A percentile compares a stretch with the other conserved stretches of the same genome.
Conservation (phyloP, 2,888 invertebrate species). For the Melanophora roralis region DNA sequence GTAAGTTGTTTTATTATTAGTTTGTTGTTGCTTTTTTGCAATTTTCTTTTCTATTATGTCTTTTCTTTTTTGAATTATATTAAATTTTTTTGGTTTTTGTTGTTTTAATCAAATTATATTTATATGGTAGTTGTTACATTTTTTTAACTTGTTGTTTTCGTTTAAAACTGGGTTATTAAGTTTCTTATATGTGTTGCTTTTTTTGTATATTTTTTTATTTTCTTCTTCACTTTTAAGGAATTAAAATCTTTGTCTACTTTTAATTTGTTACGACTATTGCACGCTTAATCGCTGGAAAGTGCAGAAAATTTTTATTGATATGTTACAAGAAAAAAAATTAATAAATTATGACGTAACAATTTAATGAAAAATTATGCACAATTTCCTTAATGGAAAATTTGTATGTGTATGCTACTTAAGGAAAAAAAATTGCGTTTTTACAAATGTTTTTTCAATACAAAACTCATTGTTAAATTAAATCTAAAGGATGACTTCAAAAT, state of each 20-base stretch:
- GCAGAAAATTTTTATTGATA: constrained; percentile 4
- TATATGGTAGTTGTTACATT: constrained; percentile 54
- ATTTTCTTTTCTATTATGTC: constrained; percentile 44
- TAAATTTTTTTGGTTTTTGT: constrained; percentile 43
- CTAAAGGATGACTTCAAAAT: too few relatives aligned
- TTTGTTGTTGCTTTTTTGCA: constrained; percentile 58
- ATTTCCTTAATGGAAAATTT: constrained; percentile 35
- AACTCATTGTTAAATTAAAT: too few relatives aligned
- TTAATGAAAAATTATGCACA: background rate
- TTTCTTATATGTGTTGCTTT: constrained; percentile 9
- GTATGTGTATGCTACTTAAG: background rate
- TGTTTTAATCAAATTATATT: constrained; percentile 49
- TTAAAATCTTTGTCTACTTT: constrained; percentile 12
- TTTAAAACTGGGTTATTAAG: constrained; percentile 60
- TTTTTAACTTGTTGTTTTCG: constrained; percentile 24
- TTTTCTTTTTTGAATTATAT: constrained; percentile 66
- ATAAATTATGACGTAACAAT: constrained; percentile 28
- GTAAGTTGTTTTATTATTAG: constrained; percentile 66
- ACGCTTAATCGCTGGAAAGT: constrained; percentile 14
- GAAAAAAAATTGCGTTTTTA: background rate
- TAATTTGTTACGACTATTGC: constrained; percentile 11
- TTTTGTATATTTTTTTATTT: background rate
- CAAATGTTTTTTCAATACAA: too few relatives aligned
- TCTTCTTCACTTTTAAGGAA: constrained; percentile 48
- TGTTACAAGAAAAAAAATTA: background rate